Evolutionary conservation across 2,113 vertebrate genomes (phyloP), one percentile per base, ranked within the genome.

Genomic region (Zingel zingel): DNA sequence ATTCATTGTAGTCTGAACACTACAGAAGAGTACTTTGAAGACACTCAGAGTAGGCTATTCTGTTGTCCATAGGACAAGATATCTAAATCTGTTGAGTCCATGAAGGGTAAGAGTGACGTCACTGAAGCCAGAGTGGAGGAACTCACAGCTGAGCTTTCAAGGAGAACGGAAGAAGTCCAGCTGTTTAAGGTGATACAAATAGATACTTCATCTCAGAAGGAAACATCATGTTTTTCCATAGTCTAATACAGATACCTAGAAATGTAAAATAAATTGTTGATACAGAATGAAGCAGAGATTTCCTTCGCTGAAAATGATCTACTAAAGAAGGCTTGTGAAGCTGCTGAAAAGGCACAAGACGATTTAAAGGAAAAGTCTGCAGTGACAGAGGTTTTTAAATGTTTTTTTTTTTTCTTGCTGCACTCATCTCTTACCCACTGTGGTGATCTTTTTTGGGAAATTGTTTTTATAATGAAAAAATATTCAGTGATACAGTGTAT

Each of bases 311-410:
- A 96, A 90, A 96, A 94, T 45, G 79, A 92, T 47, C 61, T 88
- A 36, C 83, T 96, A 63, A 94, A 96, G 77, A 89, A 90, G 57
- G 81, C 88, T 73, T 67, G 89, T 88, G 93, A 95, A 91, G 91
- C 93, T 79, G 84, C 95, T 88, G 89, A 95, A 91, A 91, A 90
- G 68, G 93, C 86, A 85, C 88, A 95, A 84, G 84, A 93, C 56
- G 82, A 95, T 72, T 83, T 90, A n/a, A 93, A 92, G 72, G 87
- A 91, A 43, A 86, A 82, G 83, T 85, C 89, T 33, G 75, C 89
- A 74, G 75, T 86, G 51, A 95, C 82, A 91, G 94, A 97, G 96
- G 96, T 97, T 82, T 86, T 78, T 16, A 78, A 11, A 50, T 53
- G 0, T 56, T 53, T 33, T 33, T 33, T 5, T 33, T 30, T 6